Conservation (phyloP, 2,888 invertebrate species). For the Shargacucullia verbasci region DNA sequence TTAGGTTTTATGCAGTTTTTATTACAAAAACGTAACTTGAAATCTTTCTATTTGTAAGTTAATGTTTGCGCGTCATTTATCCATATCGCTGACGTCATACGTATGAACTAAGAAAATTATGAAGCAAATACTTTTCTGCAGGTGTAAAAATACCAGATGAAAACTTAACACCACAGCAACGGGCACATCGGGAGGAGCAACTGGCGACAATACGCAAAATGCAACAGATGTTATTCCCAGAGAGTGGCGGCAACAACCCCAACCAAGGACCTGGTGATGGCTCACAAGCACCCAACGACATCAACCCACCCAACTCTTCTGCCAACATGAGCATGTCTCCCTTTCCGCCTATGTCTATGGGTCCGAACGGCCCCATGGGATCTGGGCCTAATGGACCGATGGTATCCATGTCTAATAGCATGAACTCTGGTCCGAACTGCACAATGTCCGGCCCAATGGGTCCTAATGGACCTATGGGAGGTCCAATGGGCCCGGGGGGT, state of each 20-base stretch:
- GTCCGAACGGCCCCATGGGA: constrained; percentile 81
- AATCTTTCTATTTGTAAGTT: constrained; percentile 2
- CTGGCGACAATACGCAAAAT: constrained; percentile 97
- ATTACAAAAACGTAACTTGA: constrained; percentile 19
- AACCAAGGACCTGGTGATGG: constrained; percentile 73
- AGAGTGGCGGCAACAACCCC: constrained; percentile 87
- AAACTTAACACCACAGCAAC: constrained; percentile 98
- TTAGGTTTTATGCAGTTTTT: constrained; percentile 22
- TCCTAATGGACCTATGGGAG: constrained; percentile 72
- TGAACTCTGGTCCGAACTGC: constrained; percentile 84
- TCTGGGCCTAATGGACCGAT: constrained; percentile 83
- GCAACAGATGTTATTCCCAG: constrained; percentile 97
- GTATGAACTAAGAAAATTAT: constrained; percentile 2
- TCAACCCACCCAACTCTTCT: constrained; percentile 80
- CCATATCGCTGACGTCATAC: constrained; percentile 9
- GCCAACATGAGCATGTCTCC: constrained; percentile 82
- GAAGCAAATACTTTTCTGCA: constrained; percentile 55
- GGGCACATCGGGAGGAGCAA: constrained; percentile 97
- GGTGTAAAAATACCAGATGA: constrained; percentile 98
- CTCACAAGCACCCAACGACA: constrained; percentile 75
- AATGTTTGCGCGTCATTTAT: constrained; percentile 3
- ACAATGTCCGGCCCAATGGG: constrained; percentile 85
- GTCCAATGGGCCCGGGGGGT: constrained; percentile 74
- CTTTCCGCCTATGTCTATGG: constrained; percentile 82
- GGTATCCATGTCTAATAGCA: constrained; percentile 83